Percentiles rank a stretch among this genome's conserved stretches.
These are phyloP conservation scores for Mycetomoellerius zeteki DNA, from an alignment of 1,140 invertebrate genomes.

Conservation along the genomic window DNA sequence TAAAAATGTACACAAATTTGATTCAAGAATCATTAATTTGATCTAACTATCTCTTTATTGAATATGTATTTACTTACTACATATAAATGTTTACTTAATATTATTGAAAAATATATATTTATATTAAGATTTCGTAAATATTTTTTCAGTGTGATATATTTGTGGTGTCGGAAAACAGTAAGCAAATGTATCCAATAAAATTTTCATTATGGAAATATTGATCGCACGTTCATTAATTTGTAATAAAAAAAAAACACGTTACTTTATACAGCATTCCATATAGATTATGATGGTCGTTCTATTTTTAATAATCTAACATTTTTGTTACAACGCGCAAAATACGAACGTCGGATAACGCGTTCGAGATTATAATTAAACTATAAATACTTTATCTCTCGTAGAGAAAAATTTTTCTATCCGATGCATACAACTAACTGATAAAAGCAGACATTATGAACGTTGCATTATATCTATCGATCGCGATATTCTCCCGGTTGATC, in stretches of 20 bases:
- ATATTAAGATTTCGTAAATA: too few relatives aligned
- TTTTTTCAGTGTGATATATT: too few relatives aligned
- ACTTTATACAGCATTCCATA: background rate
- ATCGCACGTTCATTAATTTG: background rate
- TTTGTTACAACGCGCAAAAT: background rate
- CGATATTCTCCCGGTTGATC: background rate
- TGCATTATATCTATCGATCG: background rate
- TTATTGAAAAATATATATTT: too few relatives aligned
- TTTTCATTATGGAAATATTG: background rate
- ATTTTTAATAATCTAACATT: constrained; percentile 20
- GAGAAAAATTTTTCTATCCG: background rate
- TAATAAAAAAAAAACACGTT: background rate
- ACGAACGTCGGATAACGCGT: background rate
- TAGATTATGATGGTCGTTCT: background rate
- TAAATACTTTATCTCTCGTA: constrained; percentile 19
- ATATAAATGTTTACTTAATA: too few relatives aligned
- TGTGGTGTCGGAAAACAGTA: background rate
- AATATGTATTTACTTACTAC: too few relatives aligned
- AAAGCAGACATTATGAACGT: background rate
- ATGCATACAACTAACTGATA: background rate
- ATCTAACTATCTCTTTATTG: too few relatives aligned
- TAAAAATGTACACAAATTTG: too few relatives aligned
- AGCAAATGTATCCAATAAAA: constrained; percentile 1
- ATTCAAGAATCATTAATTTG: too few relatives aligned
- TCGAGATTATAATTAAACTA: background rate